Base-by-base conservation (phyloP, 2,797 vertebrate genomes). In the Linurgus olivaceus region DNA sequence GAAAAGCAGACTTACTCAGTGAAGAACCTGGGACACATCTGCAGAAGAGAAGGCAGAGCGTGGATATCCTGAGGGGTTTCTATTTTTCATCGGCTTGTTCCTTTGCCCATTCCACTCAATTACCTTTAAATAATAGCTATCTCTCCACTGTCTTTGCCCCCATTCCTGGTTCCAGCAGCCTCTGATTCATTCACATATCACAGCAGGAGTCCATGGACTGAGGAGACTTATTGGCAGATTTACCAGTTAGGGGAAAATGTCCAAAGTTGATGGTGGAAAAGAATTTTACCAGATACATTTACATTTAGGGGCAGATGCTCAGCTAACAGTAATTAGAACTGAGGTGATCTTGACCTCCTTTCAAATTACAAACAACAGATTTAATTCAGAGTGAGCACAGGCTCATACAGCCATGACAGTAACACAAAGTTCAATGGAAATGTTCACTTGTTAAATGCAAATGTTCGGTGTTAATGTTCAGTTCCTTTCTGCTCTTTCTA, bases 111-210 rank as follows among this genome's bases (percentile, higher is more conserved):
- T 96, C 79, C 72, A 91, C 76, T 86, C 92, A 87, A 86, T 95
- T 96, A 95, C 70, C 81, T 94, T 84, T 92, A 86, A 90, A 80
- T 93, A 95, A 96, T 45, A 94, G 55, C 91, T 59, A 57, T 74
- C 73, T 95, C 70, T 83, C 54, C 44, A n/a, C 68, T 38, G 68
- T 73, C 59, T 75, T 96, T 93, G 79, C 90, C 80, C 65, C 21
- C n/a, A 24, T 80, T 94, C 57, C 84, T 28, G 61, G 82, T 86
- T 92, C 71, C 44, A 42, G 75, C 31, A 81, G 81, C 37, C 79
- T 93, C 81, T 42, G 57, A 92, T 80, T 96, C 92, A 83, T 74
- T 94, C 42, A 57, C 31, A 87, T 2, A 33, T 51, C 10, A 7
- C 76, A 92, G 91, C 48, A 93, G 62, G 90, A 89, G 23, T 66